A percentile compares a stretch with the other conserved stretches of the same genome.
These are phyloP conservation scores for Sinonovacula constricta DNA, from an alignment of 1,140 invertebrate species.

Conservation along the genomic window DNA sequence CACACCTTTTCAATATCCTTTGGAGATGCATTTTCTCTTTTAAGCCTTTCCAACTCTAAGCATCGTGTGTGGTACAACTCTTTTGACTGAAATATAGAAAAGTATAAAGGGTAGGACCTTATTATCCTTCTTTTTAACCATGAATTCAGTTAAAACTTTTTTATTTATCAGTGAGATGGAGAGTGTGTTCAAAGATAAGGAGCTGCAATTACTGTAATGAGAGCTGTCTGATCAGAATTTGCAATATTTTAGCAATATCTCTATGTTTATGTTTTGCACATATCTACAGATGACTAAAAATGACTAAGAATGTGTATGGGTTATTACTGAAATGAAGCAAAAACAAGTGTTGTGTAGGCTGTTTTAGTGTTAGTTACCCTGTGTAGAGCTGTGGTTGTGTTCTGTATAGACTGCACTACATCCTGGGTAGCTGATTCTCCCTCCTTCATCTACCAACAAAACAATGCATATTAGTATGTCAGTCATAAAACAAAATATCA, in stretches of 20 bases:
- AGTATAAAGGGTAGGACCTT: too few relatives aligned
- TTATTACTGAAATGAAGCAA: neutral
- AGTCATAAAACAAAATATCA: too few relatives aligned
- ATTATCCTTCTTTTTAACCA: too few relatives aligned
- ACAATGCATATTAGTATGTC: too few relatives aligned
- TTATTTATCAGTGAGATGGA: too few relatives aligned
- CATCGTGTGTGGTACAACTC: conserved; percentile 91
- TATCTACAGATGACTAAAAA: too few relatives aligned
- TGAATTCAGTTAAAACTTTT: too few relatives aligned
- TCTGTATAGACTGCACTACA: conserved; percentile 92
- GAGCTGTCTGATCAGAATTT: too few relatives aligned
- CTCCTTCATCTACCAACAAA: conserved; percentile 97
- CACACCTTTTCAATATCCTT: conserved; percentile 92
- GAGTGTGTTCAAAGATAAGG: too few relatives aligned
- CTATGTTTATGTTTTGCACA: too few relatives aligned
- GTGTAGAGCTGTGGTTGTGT: conserved; percentile 86
- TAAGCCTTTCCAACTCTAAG: conserved; percentile 91
- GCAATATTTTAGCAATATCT: too few relatives aligned
- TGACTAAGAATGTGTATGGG: neutral
- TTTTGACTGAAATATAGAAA: conserved; percentile 85
- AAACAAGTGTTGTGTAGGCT: neutral
- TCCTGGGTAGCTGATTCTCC: conserved; percentile 94
- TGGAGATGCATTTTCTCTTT: conserved; percentile 92
- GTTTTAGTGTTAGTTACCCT: conserved; percentile 71
- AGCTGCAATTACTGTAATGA: too few relatives aligned